A percentile compares a stretch with the other conserved stretches of the same genome.
Evolutionary conservation across 2,888 invertebrate species (phyloP).

Genomic region (Drosophila suboccidentalis): DNA sequence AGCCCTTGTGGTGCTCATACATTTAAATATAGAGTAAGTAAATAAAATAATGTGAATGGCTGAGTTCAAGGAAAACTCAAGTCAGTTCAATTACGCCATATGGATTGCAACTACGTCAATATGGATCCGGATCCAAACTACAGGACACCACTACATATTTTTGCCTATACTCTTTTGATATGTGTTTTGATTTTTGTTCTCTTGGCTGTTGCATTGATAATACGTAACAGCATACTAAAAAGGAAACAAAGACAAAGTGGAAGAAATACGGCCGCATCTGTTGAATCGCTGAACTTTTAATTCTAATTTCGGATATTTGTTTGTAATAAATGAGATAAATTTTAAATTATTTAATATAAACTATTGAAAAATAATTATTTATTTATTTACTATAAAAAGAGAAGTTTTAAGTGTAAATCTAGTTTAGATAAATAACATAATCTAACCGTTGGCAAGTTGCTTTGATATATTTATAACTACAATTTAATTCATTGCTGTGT

Average conservation of each 20-base stretch:
- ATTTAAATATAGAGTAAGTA: neutral
- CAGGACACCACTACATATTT: neutral
- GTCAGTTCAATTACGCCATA: neutral
- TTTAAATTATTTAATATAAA: neutral
- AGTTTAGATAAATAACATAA: neutral
- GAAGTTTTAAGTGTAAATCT: too few relatives aligned
- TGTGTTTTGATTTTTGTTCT: slow-evolving; percentile 1
- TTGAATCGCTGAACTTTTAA: slow-evolving; percentile 3
- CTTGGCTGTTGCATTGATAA: neutral
- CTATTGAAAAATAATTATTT: too few relatives aligned
- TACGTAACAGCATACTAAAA: neutral
- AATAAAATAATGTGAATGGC: neutral
- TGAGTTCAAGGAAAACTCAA: neutral
- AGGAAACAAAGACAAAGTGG: neutral
- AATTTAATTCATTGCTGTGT: neutral
- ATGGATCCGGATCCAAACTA: neutral
- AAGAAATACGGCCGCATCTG: neutral
- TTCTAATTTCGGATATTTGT: neutral
- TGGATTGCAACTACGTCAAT: neutral
- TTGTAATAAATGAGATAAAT: neutral
- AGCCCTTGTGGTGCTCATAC: neutral
- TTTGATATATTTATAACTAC: neutral
- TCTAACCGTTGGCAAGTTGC: neutral
- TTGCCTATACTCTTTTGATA: neutral
- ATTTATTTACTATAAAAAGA: too few relatives aligned